Evolutionary conservation across 2,888 invertebrate species (phyloP), one percentile per base, ranked within the genome.

Genomic region (Lordiphosa fenestrarum): DNA sequence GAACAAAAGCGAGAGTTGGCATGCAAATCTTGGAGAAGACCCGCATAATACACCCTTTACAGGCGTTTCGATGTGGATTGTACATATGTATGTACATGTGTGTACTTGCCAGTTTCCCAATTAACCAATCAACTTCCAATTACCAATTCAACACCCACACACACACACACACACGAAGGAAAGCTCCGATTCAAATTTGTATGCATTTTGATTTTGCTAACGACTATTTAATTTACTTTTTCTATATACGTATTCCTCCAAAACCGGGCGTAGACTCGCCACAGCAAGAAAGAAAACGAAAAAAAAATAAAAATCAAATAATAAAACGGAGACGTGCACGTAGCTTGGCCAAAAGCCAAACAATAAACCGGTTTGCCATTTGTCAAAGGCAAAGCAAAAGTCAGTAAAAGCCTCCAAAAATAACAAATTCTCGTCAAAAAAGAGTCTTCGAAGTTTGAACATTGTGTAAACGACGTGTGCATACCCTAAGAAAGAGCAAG

Each of bases 341-440:
- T 49, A 64, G 73, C 61, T 71, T 67, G 73, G 76, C 77, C 61
- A 71, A 78, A 72, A 78, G 71, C 74, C 73, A 76, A 58, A 69
- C 44, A n/a, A 36, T 19, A 47, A 53, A 76, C 76, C 76, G 80
- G 80, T 77, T 77, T 58, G 72, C 76, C 76, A 78, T 77, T 77
- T 77, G 77, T 74, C 80, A 65, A 64, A 47, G 21, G 39, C 21
- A 21, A 37, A 21, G 47, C 50, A 53, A 58, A 63, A 65, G 48
- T 40, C 63, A 42, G 63, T 63, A 58, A 78, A 78, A 66, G 64
- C 66, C 64, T 68, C 52, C 58, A 68, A 60, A 58, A 72, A 57
- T 46, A 50, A 49, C 57, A 10, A 30, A 30, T 30, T 30, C 30
- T 30, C 30, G 62, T 63, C 41, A 42, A 44, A 53, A 61, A 44